Evolutionary conservation across 2,888 invertebrate species (phyloP), one percentile per base, ranked within the genome.

Genomic region (Pheosia tremula): DNA sequence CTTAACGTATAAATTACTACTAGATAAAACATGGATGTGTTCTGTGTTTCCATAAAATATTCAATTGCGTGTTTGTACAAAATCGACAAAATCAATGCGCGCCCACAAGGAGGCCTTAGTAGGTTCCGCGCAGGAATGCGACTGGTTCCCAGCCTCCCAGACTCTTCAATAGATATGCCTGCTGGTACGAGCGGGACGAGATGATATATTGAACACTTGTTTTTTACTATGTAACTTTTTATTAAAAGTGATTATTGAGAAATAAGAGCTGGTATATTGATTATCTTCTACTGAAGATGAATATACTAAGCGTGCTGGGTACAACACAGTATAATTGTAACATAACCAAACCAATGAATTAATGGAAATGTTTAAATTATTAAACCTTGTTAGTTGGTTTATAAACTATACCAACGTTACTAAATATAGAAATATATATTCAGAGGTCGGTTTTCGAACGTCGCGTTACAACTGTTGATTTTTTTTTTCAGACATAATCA

Each of bases 131-230:
- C 45, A 52, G 68, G 59, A 69, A 68, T 66, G 65, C 55, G 58
- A 71, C 66, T 65, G 64, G 74, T 69, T 75, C 57, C 60, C 49
- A 50, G 37, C 50, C 41, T 41, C 24, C 62, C 58, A 24, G 24
- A 24, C 58, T 64, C 58, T 56, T 60, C 58, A 62, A 60, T 64
- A 53, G 61, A 39, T 53, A 43, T 11, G 58, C 41, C 37, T 45
- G 57, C n/a, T 11, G 36, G 57, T 13, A 49, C n/a, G 39, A 38
- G 36, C 36, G 53, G 10, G 11, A 55, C 55, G 39, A 13, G 55
- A 55, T 39, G 24, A 37, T 53, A 13, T 50, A 41, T 50, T 50
- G 13, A 55, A 13, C 38, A 9, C 39, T 39, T 38, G 8, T 39
- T 55, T 50, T 55, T 13, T 37, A 36, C 38, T 54, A 11, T 11